Conservation (phyloP, 2,888 invertebrate genomes). For the Apodemia mormo region DNA sequence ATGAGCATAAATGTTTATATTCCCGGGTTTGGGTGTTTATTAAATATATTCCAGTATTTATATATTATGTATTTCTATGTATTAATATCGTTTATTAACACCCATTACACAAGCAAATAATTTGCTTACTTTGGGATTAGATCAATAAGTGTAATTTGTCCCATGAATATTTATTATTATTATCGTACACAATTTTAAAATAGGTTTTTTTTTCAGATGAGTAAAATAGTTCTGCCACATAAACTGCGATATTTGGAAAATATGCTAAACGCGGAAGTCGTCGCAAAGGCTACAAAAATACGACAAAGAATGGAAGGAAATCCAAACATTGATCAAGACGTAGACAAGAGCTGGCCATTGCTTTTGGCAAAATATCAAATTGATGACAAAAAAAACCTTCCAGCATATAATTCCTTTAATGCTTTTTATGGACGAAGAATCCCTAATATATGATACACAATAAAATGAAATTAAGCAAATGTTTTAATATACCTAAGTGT, state of each 20-base stretch:
- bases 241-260: slow-evolving; percentile 72
- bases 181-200: too few relatives aligned
- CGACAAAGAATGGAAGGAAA: slow-evolving; percentile 64
- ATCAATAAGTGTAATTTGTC: too few relatives aligned
- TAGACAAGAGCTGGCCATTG: slow-evolving; percentile 65
- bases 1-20: too few relatives aligned
- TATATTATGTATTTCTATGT: too few relatives aligned
- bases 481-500: not conserved
- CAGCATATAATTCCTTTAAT: slow-evolving; percentile 41
- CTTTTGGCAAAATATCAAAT: slow-evolving; percentile 62
- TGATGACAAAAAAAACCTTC: slow-evolving; percentile 45
- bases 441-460: slow-evolving; percentile 42
- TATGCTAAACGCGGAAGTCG: slow-evolving; percentile 70
- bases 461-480: not conserved
- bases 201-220: slow-evolving; percentile 49
- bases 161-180: too few relatives aligned
- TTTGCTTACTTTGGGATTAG: too few relatives aligned
- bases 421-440: slow-evolving; percentile 49
- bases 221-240: slow-evolving; percentile 69
- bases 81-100: too few relatives aligned
- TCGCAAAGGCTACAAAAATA: slow-evolving; percentile 69
- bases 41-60: too few relatives aligned
- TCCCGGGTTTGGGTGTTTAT: too few relatives aligned
- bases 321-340: slow-evolving; percentile 55
- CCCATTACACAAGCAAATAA: too few relatives aligned